Evolutionary conservation across 2,888 invertebrate genomes (phyloP).

Genomic region (Prenolepis imparis): DNA sequence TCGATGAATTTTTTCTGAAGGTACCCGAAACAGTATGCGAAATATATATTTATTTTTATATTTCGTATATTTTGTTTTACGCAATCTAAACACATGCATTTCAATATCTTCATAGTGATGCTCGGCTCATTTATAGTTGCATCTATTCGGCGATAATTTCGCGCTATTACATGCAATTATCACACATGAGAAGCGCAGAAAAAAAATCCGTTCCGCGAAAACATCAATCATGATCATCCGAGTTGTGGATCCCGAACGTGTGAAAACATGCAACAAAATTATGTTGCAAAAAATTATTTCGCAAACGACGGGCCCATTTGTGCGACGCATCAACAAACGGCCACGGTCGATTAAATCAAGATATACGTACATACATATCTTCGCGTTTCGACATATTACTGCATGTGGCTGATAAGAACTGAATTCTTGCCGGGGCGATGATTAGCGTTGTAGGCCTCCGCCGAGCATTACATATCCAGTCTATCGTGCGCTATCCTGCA

Average conservation of each 20-base stretch:
- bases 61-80: background rate
- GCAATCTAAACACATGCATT: no score
- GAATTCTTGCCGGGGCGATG: conserved; percentile 53
- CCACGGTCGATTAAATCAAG: conserved; percentile 50
- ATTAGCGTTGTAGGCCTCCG: conserved; percentile 19
- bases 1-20: background rate
- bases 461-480: background rate
- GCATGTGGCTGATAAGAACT: conserved; percentile 59
- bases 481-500: background rate
- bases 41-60: background rate
- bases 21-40: background rate
- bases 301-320: background rate
- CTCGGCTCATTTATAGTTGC: background rate
- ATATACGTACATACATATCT: conserved; percentile 45
- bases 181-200: background rate
- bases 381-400: conserved; percentile 20
- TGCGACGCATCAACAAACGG: conserved; percentile 30
- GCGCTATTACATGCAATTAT: conserved; percentile 2
- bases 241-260: background rate
- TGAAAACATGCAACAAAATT: background rate
- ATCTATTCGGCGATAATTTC: background rate
- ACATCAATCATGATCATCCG: background rate
- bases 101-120: background rate
- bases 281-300: background rate
- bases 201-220: background rate